Percentiles rank a stretch among this genome's conserved stretches.
These are phyloP conservation scores for Bovichtus variegatus DNA, from an alignment of 2,797 vertebrate species.

Conservation along the genomic window DNA sequence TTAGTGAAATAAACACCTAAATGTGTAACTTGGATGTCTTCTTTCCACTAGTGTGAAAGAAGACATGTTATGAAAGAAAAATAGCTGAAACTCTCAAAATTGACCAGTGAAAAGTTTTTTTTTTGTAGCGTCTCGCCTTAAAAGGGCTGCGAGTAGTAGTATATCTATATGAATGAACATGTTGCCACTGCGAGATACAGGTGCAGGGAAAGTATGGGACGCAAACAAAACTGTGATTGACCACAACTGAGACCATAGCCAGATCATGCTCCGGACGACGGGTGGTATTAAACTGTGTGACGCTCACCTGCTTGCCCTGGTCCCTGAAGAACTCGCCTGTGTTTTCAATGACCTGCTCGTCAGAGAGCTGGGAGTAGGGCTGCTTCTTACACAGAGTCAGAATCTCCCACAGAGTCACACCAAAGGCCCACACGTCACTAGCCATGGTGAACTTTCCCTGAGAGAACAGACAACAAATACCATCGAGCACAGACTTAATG, in stretches of 20 bases:
- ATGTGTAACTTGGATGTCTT: too few species aligned
- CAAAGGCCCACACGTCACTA: conserved; percentile 96
- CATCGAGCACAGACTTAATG: not conserved
- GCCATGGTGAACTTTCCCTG: conserved; percentile 98
- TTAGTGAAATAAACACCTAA: too few species aligned
- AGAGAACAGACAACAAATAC: not conserved
- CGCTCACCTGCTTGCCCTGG: conserved; percentile 92
- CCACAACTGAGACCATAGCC: not conserved
- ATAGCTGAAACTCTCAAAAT: too few species aligned
- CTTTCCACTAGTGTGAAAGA: too few species aligned
- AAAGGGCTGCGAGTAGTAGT: too few species aligned
- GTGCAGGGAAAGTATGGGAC: not conserved
- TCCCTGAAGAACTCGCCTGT: conserved; percentile 98
- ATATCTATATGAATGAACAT: too few species aligned
- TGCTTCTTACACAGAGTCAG: conserved; percentile 95
- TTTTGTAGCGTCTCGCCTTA: too few species aligned
- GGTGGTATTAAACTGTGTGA: not conserved
- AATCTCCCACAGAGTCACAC: conserved; percentile 97
- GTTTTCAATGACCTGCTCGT: conserved; percentile 98
- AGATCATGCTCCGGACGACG: not conserved
- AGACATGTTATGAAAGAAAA: too few species aligned
- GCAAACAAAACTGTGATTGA: not conserved
- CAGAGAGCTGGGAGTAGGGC: conserved; percentile 94
- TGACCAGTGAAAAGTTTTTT: too few species aligned
- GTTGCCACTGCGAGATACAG: not conserved